Conservation (phyloP, 2,797 vertebrate genomes). For the Sardinella longiceps region DNA sequence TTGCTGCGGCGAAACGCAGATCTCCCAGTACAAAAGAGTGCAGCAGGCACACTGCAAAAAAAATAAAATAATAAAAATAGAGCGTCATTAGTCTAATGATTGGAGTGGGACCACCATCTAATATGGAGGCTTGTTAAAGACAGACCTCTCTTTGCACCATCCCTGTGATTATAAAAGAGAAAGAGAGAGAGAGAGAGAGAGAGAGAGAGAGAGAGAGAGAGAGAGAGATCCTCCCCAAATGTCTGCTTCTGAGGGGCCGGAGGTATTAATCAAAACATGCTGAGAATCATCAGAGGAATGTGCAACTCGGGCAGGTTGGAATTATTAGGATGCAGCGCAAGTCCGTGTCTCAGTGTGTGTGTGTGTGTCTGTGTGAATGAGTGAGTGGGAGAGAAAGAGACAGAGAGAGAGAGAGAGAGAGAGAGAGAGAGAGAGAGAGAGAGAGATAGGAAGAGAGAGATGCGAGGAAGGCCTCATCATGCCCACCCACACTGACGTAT, state of each 20-base stretch:
- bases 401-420: background rate
- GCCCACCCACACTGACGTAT: constrained; percentile 56
- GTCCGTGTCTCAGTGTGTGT: background rate
- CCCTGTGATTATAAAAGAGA: constrained; percentile 15
- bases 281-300: constrained; percentile 33
- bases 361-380: background rate
- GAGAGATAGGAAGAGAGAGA: background rate
- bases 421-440: background rate
- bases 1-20: constrained; percentile 34
- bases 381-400: background rate
- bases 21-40: constrained; percentile 15
- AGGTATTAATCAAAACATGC: constrained; percentile 21
- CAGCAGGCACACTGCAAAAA: no score
- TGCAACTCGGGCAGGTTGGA: background rate
- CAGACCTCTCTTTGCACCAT: constrained; percentile 28
- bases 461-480: background rate
- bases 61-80: background rate
- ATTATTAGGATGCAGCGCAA: background rate
- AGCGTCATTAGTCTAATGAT: constrained; percentile 47
- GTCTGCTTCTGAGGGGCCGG: background rate
- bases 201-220: constrained; percentile 23
- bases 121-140: constrained; percentile 41
- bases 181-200: no score
- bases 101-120: constrained; percentile 23
- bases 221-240: constrained; percentile 27